phyloP scores from a whole-genome alignment of 2,113 vertebrate genomes.

The Petroica traversi region DNA sequence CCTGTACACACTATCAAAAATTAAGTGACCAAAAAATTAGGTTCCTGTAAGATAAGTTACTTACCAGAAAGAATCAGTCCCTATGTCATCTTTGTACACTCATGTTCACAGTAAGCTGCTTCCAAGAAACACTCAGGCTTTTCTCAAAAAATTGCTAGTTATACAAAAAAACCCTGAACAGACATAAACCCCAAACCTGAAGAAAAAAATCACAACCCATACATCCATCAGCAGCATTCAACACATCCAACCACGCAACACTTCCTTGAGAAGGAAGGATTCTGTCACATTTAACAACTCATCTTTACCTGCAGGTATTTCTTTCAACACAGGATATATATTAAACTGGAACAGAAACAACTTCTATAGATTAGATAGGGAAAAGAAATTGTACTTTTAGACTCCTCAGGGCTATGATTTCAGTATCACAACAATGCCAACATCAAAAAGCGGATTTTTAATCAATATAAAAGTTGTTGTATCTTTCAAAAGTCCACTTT shows the following conservation, averaged over 20 bases:
- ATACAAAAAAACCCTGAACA: background rate
- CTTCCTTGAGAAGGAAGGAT: background rate
- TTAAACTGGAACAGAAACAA: background rate
- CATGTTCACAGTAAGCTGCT: background rate
- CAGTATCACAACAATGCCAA: background rate
- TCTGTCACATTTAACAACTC: background rate
- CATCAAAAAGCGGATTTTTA: background rate
- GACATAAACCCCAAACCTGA: background rate
- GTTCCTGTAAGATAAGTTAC: background rate
- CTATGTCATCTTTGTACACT: background rate
- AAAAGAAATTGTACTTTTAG: background rate
- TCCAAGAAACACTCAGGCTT: background rate
- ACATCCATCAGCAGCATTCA: background rate
- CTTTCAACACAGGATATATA: background rate
- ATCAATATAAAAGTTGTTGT: background rate
- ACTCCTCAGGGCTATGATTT: background rate
- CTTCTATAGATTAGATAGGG: background rate
- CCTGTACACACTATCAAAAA: background rate
- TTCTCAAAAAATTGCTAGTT: background rate
- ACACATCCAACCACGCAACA: background rate
- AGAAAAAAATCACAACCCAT: background rate
- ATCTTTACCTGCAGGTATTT: background rate
- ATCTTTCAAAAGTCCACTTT: background rate
- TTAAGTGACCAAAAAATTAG: background rate
- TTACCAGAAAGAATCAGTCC: background rate